Base-by-base conservation (phyloP, 2,888 invertebrate genomes). In the Calliphora vomitoria region DNA sequence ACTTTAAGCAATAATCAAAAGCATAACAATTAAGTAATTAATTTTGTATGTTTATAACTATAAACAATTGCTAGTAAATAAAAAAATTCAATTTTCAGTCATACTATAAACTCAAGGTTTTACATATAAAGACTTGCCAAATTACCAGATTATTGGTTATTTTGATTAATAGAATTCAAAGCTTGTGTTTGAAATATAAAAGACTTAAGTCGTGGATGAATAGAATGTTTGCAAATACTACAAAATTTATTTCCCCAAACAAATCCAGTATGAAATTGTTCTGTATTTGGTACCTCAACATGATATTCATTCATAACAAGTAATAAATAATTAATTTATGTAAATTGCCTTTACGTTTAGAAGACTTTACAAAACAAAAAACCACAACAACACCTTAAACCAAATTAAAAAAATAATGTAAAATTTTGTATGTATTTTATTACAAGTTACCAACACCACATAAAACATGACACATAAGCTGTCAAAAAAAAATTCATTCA, bases 281-380 rank as follows among this genome's bases (percentile, higher is more conserved):
- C 3, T 11, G n/a, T 58, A 38, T 38, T 76, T 64, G 4, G 1
- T 41, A 38, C 3, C 5, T n/a, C 44, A 35, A 35, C 58, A 60
- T n/a, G n/a, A 35, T 6, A 35, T 35, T 58, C 79, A 69, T 18
- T 58, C 69, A 69, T 18, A 11, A 41, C 25, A 44, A 66, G 18
- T 64, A 81, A 76, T 72, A 87, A 87, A 81, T 87, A 81, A 75
- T 84, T 76, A 74, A 84, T 81, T 76, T 84, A 84, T 87, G 81
- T 62, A 68, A 81, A 87, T 81, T 58, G 58, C 60, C 62, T 75
- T 35, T 64, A 64, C 18, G 13, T 64, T 74, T 44, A 13, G 25
- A 41, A 74, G 55, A n/a, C 4, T 53, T 64, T 4, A 35, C 31
- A 35, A 15, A 58, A 25, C n/a, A 60, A 38, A 62, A 69, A 78